phyloP scores from a whole-genome alignment of 2,888 invertebrate species.

The Stenotaenia linearis region DNA sequence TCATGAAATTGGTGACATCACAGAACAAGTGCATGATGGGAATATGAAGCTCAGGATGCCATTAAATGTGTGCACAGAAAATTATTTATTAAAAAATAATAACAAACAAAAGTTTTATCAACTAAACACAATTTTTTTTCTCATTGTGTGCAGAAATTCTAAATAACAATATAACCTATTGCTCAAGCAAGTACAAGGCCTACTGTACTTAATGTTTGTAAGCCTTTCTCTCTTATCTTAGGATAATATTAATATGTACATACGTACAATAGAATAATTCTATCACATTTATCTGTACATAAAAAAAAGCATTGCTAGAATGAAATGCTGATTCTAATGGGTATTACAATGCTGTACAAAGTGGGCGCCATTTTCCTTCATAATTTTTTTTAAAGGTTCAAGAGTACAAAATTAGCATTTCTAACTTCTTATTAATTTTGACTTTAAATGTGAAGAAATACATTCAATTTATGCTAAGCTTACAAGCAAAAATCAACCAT shows the following conservation, averaged over 20 bases:
- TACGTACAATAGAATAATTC: slow-evolving; percentile 16
- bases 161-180: not conserved
- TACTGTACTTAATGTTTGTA: not conserved
- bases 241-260: slow-evolving; percentile 7
- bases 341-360: not conserved
- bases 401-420: slow-evolving; percentile 26
- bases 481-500: slow-evolving; percentile 17
- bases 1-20: slow-evolving; percentile 20
- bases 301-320: slow-evolving; percentile 24
- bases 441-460: not conserved
- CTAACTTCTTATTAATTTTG: not conserved
- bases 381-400: not conserved
- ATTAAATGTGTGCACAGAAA: not conserved
- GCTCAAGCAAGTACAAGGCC: slow-evolving; percentile 1
- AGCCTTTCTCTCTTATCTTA: not conserved
- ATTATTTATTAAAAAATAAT: not conserved
- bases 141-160: not conserved
- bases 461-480: not conserved
- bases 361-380: slow-evolving; percentile 15
- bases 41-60: not conserved
- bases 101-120: not conserved
- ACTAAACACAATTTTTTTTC: not conserved
- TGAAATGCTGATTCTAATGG: slow-evolving; percentile 26
- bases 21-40: slow-evolving; percentile 26
- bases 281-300: slow-evolving; percentile 23